phyloP scores from a whole-genome alignment of 1,140 invertebrate genomes.

The Bombus pyrosoma region DNA sequence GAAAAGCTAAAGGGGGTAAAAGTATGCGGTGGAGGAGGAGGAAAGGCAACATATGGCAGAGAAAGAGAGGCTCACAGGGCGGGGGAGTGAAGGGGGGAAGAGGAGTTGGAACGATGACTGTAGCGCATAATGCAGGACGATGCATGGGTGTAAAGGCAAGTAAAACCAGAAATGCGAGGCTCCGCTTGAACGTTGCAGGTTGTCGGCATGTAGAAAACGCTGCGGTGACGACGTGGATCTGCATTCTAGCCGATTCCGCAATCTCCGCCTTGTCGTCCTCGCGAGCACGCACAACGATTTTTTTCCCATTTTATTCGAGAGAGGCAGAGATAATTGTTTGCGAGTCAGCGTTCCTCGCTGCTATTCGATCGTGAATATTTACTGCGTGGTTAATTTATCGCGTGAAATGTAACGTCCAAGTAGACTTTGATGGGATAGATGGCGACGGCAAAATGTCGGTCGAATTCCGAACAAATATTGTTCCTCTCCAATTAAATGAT shows the following conservation, averaged over 20 bases:
- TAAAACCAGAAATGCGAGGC: slow-evolving; percentile 62
- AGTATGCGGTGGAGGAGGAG: slow-evolving; percentile 26
- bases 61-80: slow-evolving; percentile 7
- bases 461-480: too few species aligned
- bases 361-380: background rate
- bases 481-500: too few species aligned
- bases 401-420: too few species aligned
- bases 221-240: slow-evolving; percentile 41
- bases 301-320: background rate
- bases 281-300: slow-evolving; percentile 21
- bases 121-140: slow-evolving; percentile 58
- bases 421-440: too few species aligned
- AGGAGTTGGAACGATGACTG: slow-evolving; percentile 43
- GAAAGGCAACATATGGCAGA: slow-evolving; percentile 10
- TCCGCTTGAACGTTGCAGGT: slow-evolving; percentile 40
- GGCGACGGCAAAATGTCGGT: background rate
- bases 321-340: slow-evolving; percentile 11
- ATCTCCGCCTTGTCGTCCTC: slow-evolving; percentile 51
- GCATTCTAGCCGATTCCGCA: slow-evolving; percentile 59
- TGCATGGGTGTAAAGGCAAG: slow-evolving; percentile 57
- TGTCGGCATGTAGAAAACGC: slow-evolving; percentile 46
- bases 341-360: background rate
- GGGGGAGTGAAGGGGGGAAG: background rate
- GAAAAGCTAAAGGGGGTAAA: slow-evolving; percentile 28
- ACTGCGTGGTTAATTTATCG: background rate